A percentile compares a stretch with the other conserved stretches of the same genome.
These are phyloP conservation scores for Drosophila phalerata DNA, from an alignment of 2,888 invertebrate species.

Conservation along the genomic window DNA sequence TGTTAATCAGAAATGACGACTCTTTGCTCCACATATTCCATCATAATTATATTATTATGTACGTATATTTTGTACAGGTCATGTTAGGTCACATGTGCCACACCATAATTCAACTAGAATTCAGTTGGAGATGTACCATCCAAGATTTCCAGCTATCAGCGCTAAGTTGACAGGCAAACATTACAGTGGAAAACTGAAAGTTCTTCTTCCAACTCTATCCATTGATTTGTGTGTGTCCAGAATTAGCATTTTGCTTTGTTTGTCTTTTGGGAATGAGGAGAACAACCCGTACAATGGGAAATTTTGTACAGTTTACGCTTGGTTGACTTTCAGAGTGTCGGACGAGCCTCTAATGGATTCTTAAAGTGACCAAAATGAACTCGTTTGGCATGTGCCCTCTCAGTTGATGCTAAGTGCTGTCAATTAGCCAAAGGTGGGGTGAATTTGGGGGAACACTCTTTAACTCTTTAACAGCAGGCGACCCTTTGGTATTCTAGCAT, in stretches of 20 bases:
- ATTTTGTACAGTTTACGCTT: constrained; percentile 65
- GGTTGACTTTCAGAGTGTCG: constrained; percentile 43
- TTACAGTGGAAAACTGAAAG: constrained; percentile 33
- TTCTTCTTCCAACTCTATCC: constrained; percentile 17
- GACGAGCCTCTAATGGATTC: constrained; percentile 60
- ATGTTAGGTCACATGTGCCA: constrained; percentile 33
- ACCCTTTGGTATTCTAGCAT: constrained; percentile 2
- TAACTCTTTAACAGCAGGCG: constrained; percentile 18
- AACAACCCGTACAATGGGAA: constrained; percentile 37
- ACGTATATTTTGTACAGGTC: constrained; percentile 33
- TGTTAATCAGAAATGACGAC: constrained; percentile 22
- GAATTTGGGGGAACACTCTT: constrained; percentile 3
- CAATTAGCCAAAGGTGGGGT: constrained; percentile 50
- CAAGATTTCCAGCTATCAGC: constrained; percentile 26
- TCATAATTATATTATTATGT: constrained; percentile 46
- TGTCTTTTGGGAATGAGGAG: constrained; percentile 28
- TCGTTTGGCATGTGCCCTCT: constrained; percentile 63
- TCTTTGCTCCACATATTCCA: constrained; percentile 25
- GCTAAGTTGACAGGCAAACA: constrained; percentile 60
- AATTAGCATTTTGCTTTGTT: constrained; percentile 66
- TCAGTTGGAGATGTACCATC: constrained; percentile 18
- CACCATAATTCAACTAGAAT: constrained; percentile 45
- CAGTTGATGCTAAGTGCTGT: constrained; percentile 49
- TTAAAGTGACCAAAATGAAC: constrained; percentile 75
- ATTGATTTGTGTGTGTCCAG: constrained; percentile 62